These are phyloP conservation scores for Ectemnius lituratus DNA, from an alignment of 2,888 invertebrate species.

Conservation along the genomic window DNA sequence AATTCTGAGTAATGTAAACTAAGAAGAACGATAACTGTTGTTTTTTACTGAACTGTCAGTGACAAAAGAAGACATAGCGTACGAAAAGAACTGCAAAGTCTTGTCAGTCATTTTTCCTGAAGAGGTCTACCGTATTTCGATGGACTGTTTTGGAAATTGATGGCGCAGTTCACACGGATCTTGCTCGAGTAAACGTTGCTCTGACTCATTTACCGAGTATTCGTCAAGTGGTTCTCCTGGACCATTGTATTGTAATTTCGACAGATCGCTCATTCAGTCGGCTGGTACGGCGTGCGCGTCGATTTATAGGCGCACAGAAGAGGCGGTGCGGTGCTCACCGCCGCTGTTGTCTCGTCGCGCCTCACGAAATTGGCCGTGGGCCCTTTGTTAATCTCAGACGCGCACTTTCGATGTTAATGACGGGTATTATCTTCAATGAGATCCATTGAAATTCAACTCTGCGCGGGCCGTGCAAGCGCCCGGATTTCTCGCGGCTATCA, in stretches of 20 bases:
- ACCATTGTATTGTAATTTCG: conserved; percentile 71
- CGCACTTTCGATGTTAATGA: conserved; percentile 50
- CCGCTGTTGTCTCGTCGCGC: conserved; percentile 38
- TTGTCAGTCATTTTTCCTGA: conserved; percentile 5
- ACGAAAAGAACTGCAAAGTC: neutral
- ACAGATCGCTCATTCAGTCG: conserved; percentile 66
- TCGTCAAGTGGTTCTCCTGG: conserved; percentile 68
- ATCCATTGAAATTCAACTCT: conserved; percentile 15
- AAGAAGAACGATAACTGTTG: too few relatives aligned
- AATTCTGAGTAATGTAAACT: neutral
- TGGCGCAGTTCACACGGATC: conserved; percentile 58
- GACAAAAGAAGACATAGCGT: too few relatives aligned
- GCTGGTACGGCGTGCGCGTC: conserved; percentile 51
- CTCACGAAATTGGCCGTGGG: conserved; percentile 39
- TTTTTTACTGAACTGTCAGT: too few relatives aligned
- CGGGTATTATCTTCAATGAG: conserved; percentile 51
- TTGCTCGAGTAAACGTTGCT: conserved; percentile 43
- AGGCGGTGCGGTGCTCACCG: conserved; percentile 17
- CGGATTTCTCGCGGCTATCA: neutral
- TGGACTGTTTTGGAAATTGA: conserved; percentile 14
- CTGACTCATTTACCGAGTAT: conserved; percentile 67
- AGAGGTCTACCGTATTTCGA: conserved; percentile 27
- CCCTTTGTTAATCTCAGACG: conserved; percentile 54
- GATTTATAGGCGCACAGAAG: conserved; percentile 26
- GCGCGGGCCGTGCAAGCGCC: neutral